Base-by-base conservation (phyloP, 2,888 invertebrate species). In the Lithophane leautieri region DNA sequence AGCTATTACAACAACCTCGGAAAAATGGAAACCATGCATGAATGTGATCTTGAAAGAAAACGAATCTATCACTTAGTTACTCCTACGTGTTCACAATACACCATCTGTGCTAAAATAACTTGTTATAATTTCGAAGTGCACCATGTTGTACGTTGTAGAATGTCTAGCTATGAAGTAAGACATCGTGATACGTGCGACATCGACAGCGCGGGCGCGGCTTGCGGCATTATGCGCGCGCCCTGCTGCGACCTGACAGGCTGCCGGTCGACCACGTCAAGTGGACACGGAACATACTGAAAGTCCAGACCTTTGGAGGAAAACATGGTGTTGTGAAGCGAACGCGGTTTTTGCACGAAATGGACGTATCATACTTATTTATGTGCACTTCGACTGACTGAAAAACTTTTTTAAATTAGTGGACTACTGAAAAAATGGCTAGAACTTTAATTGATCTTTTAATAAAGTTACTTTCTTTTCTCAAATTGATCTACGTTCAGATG, bases 161-260 rank as follows among this genome's bases (percentile, higher is more conserved):
- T 44, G 58, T 40, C 54, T 34, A 50, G 54, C 11, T 61, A 7
- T 14, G 44, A 52, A 82, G 73, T 69, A 50, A 82, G 73, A 69
- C 73, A 61, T 82, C 61, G 42, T 7, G 47, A 22, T 14, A 67
- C 61, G 67, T 42, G 66, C 56, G 19, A 67, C 52, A 42, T n/a
- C 56, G 74, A 67, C 52, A 42, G 34, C 56, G 74, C 65, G 14
- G 34, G 78, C 65, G 61, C 71, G 34, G 6, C 42, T 34, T 47
- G 65, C 54, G 19, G 78, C 61, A 61, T 52, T 70, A 67, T 76
- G 76, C 66, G 66, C 65, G 75, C 81, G 58, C 77, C 82, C 81
- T 67, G 82, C 81, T 70, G 82, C 40, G 69, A 25, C 14, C 22
- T 6, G 76, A 50, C 70, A 50, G 16, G 12, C 34, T 76, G 58